Evolutionary conservation across 35 echinoderm and acorn worm genomes (phyloP).

Genomic region (Heliocidaris erythrogramma): DNA sequence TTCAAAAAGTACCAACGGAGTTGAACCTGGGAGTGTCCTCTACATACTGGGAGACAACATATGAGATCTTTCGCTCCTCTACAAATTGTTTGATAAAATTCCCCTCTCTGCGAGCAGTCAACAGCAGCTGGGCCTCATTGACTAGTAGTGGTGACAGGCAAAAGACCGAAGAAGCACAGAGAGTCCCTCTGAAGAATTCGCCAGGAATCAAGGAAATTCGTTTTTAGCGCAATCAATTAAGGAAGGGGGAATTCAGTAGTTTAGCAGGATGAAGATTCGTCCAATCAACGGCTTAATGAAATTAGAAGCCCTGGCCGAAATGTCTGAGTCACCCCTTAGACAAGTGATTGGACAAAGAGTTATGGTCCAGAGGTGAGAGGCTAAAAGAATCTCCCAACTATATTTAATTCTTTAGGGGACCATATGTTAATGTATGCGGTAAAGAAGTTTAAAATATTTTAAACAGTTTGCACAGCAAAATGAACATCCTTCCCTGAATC

Average conservation of each 20-base stretch:
- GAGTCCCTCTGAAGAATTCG: not conserved
- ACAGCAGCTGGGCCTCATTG: not conserved
- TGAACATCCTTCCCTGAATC: too few species aligned
- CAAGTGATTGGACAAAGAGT: not conserved
- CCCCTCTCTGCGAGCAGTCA: not conserved
- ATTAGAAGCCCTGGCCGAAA: not conserved
- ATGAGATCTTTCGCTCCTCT: not conserved
- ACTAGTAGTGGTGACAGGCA: not conserved
- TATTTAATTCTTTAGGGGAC: not conserved
- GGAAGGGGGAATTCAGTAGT: not conserved
- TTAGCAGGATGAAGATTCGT: not conserved
- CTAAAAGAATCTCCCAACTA: not conserved
- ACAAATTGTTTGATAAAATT: not conserved
- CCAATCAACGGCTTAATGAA: constrained; percentile 21
- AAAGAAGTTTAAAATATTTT: not conserved
- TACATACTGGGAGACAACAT: not conserved
- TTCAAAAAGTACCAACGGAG: not conserved
- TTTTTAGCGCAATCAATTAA: constrained; percentile 38
- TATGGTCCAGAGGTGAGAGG: not conserved
- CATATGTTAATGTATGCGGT: not conserved
- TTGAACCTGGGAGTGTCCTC: not conserved
- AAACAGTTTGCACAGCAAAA: not conserved
- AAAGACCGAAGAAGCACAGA: not conserved
- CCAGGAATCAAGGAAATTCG: constrained; percentile 17
- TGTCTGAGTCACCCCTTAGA: not conserved